Percentiles rank a stretch among this genome's conserved stretches.
These are phyloP conservation scores for Sylvietta virens DNA, from an alignment of 2,113 vertebrate genomes.

Conservation along the genomic window DNA sequence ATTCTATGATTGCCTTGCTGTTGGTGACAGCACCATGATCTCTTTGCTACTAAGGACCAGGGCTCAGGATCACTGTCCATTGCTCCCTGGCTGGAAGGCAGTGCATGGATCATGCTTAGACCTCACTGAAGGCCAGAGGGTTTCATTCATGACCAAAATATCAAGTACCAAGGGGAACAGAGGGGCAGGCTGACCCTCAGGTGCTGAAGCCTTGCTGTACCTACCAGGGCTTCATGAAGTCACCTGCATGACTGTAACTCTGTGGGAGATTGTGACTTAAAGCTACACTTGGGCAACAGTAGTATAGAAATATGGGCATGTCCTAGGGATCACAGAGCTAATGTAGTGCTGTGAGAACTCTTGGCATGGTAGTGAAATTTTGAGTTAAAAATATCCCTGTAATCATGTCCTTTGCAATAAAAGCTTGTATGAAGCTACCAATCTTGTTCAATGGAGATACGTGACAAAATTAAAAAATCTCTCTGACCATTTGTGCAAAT, in stretches of 20 bases:
- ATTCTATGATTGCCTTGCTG: not conserved
- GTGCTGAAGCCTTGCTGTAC: not conserved
- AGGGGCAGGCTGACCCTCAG: not conserved
- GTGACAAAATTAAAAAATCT: not conserved
- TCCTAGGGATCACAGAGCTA: not conserved
- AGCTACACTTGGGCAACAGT: not conserved
- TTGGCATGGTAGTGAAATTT: not conserved
- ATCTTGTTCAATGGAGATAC: not conserved
- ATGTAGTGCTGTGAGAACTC: not conserved
- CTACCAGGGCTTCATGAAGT: not conserved
- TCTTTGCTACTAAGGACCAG: rapidly evolving
- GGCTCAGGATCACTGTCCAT: not conserved
- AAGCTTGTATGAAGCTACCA: not conserved
- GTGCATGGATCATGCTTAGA: not conserved
- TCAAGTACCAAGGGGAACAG: not conserved
- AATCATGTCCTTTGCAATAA: not conserved
- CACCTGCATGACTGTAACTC: not conserved
- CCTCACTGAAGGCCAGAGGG: not conserved
- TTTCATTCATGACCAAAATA: not conserved
- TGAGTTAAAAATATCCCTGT: not conserved
- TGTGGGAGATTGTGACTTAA: not conserved
- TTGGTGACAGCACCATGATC: not conserved
- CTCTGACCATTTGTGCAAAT: not conserved
- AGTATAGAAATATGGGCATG: not conserved
- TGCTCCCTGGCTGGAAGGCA: not conserved